Conservation (phyloP, 2,888 invertebrate genomes). For the Lagria hirta region DNA sequence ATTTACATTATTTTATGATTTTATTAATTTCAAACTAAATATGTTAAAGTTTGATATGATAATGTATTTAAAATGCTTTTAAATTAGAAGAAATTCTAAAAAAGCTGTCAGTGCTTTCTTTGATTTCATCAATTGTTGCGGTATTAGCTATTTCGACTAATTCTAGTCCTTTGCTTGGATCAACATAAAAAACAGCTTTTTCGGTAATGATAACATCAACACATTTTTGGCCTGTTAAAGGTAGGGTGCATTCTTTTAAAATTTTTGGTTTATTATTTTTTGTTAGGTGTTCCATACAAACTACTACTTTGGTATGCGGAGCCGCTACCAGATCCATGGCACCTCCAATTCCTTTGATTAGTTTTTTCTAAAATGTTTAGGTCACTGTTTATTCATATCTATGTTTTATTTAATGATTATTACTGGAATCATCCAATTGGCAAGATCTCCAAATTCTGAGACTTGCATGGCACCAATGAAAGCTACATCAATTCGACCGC, state of each 20-base stretch:
- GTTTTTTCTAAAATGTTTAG: slow-evolving; percentile 72
- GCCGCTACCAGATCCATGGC: slow-evolving; percentile 98
- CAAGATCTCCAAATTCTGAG: slow-evolving; percentile 91
- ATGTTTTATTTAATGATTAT: background rate
- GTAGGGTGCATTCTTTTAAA: slow-evolving; percentile 80
- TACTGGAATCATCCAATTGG: slow-evolving; percentile 99
- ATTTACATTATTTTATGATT: too few relatives aligned
- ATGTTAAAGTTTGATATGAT: too few relatives aligned
- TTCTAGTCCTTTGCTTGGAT: slow-evolving; percentile 77
- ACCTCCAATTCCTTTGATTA: slow-evolving; percentile 99
- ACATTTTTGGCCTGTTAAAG: slow-evolving; percentile 90
- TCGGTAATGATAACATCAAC: slow-evolving; percentile 98
- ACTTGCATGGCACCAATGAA: slow-evolving; percentile 99
- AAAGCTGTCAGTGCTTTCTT: slow-evolving; percentile 81
- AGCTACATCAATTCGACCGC: slow-evolving; percentile 83
- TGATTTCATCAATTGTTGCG: slow-evolving; percentile 80
- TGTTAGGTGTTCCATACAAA: slow-evolving; percentile 96
- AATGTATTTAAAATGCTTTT: too few relatives aligned
- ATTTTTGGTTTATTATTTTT: slow-evolving; percentile 94
- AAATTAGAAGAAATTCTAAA: too few relatives aligned
- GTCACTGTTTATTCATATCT: too few relatives aligned
- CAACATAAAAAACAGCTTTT: slow-evolving; percentile 91
- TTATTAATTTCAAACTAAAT: too few relatives aligned
- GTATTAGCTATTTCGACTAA: slow-evolving; percentile 88
- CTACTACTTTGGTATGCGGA: slow-evolving; percentile 86